Evolutionary conservation across 2,113 vertebrate species (phyloP), one percentile per base, ranked within the genome.

Genomic region (Trichomycterus rosablanca): DNA sequence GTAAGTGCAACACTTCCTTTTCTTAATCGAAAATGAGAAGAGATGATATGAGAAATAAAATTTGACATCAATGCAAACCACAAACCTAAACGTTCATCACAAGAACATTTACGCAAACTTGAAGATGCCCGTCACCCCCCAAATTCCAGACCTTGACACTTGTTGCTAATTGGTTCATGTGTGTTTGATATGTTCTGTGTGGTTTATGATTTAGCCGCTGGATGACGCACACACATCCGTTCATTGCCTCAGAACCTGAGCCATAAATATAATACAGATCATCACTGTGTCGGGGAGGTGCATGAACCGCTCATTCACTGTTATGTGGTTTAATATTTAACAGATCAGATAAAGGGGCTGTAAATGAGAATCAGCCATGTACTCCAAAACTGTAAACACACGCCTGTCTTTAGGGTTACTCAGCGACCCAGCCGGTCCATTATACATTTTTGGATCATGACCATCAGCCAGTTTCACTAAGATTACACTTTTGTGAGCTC

Each of bases 401-500:
- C 61, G 42, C 55, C 53, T 69, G 52, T 9, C 18, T 53, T 71
- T 19, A 48, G 32, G 40, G 56, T 32, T 59, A 53, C 37, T 48
- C 24, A 46, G 43, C 40, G 23, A 48, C n/a, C 28, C 24, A 28
- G 14, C 42, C 37, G 10, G 34, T n/a, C 30, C 20, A 10, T 3
- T 8, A 39, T 11, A 55, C 30, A 26, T 9, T 4, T 30, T 30
- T 4, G 7, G 26, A n/a, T n/a, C n/a, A n/a, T n/a, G n/a, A n/a
- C n/a, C n/a, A n/a, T n/a, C n/a, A n/a, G n/a, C n/a, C n/a, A n/a
- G n/a, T n/a, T n/a, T n/a, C n/a, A n/a, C n/a, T n/a, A n/a, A n/a
- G n/a, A n/a, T n/a, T n/a, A n/a, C n/a, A n/a, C n/a, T n/a, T n/a
- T n/a, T n/a, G n/a, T n/a, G n/a, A n/a, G n/a, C n/a, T n/a, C n/a